Percentiles rank a stretch among this genome's conserved stretches.
These are phyloP conservation scores for Linnaemya tessellans DNA, from an alignment of 2,888 invertebrate species.

Conservation along the genomic window DNA sequence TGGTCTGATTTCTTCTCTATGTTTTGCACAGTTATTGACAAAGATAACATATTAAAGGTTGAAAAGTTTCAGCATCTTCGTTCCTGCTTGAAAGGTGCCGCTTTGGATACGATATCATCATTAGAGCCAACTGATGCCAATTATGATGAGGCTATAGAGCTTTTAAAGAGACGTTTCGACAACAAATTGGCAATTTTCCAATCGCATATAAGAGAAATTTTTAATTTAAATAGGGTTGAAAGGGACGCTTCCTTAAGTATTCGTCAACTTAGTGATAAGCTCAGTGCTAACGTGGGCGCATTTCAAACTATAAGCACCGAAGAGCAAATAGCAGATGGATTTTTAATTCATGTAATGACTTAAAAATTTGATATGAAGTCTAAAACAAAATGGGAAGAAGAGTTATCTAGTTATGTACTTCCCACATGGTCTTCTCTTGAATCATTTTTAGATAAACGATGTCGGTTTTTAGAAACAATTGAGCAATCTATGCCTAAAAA, in stretches of 20 bases:
- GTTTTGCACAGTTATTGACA: slow-evolving; percentile 21
- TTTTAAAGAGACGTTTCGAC: slow-evolving; percentile 70
- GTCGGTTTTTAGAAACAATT: slow-evolving; percentile 32
- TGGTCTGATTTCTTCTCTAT: neutral
- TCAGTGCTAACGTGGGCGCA: slow-evolving; percentile 61
- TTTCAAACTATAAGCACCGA: slow-evolving; percentile 59
- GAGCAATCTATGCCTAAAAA: neutral
- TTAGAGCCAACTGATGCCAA: slow-evolving; percentile 69
- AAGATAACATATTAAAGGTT: slow-evolving; percentile 3
- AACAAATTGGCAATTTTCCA: slow-evolving; percentile 72
- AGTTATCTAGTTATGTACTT: neutral
- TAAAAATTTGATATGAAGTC: slow-evolving; percentile 61
- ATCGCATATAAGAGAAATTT: slow-evolving; percentile 70
- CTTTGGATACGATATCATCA: slow-evolving; percentile 63
- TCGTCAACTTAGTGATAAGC: slow-evolving; percentile 62
- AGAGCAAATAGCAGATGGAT: slow-evolving; percentile 53
- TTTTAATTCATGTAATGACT: slow-evolving; percentile 50
- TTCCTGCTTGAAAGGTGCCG: slow-evolving; percentile 47
- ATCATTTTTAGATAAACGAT: slow-evolving; percentile 51
- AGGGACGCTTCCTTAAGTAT: slow-evolving; percentile 57
- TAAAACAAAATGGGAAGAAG: slow-evolving; percentile 62
- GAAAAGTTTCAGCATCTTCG: slow-evolving; percentile 71
- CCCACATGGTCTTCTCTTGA: slow-evolving; percentile 39
- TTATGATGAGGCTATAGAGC: slow-evolving; percentile 69
- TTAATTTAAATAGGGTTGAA: slow-evolving; percentile 58